Conservation (phyloP, 2,113 vertebrate species). For the Hydropotes inermis region DNA sequence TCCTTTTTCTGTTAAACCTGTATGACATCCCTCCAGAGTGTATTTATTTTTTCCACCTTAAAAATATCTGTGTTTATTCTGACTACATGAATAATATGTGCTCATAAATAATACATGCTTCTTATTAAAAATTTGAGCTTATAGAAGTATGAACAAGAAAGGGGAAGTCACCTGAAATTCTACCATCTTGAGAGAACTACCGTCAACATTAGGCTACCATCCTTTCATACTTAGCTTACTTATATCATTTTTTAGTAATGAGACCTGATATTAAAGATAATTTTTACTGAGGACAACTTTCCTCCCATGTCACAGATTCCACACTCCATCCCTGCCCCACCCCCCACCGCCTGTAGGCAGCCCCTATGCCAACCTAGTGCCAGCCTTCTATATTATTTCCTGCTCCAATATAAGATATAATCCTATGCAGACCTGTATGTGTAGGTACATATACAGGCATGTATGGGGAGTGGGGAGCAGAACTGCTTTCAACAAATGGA, state of each 20-base stretch:
- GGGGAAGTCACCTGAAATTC: background rate
- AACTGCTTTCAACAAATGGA: background rate
- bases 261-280: background rate
- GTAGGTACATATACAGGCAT: background rate
- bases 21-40: background rate
- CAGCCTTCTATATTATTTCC: background rate
- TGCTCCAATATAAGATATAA: background rate
- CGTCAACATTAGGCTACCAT: background rate
- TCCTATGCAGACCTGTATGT: background rate
- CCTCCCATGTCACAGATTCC: background rate
- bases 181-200: background rate
- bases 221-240: background rate
- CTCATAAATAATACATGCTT: background rate
- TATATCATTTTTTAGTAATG: background rate
- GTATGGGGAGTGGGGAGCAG: background rate
- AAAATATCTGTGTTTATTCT: constrained; percentile 34
- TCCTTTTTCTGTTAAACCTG: background rate
- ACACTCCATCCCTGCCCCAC: background rate
- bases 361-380: background rate
- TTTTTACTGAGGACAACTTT: background rate
- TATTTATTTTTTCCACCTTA: background rate
- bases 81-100: background rate
- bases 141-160: background rate
- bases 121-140: constrained; percentile 2
- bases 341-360: background rate